Conservation (phyloP, 2,797 vertebrate species). For the Crossoptilon crossoptilon region DNA sequence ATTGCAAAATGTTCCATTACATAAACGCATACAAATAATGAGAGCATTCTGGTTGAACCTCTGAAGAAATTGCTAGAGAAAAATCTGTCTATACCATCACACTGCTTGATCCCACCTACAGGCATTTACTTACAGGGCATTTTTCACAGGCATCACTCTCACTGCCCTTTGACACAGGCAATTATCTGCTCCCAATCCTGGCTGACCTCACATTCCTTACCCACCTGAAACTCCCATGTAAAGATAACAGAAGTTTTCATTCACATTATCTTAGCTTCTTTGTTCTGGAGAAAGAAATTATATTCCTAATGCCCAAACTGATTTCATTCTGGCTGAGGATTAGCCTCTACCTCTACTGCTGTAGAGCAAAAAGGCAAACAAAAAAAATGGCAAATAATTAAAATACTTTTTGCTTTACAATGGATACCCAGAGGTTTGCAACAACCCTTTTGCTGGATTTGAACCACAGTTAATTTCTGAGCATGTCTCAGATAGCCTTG, state of each 20-base stretch:
- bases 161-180: constrained; percentile 51
- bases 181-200: constrained; percentile 48
- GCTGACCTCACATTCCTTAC: constrained; percentile 71
- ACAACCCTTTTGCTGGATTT: not conserved
- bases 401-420: constrained; percentile 5
- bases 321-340: constrained; percentile 50
- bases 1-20: not conserved
- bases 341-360: constrained; percentile 44
- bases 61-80: constrained; percentile 15
- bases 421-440: constrained; percentile 21
- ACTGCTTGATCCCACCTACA: constrained; percentile 48
- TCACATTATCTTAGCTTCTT: constrained; percentile 40
- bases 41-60: not conserved
- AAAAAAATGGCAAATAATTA: constrained; percentile 45
- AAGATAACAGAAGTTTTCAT: constrained; percentile 61
- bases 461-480: constrained; percentile 30
- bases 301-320: constrained; percentile 42
- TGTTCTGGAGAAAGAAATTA: constrained; percentile 39
- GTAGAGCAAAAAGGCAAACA: constrained; percentile 3
- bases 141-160: constrained; percentile 62
- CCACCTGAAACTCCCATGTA: constrained; percentile 64
- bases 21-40: not conserved
- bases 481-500: not conserved
- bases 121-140: not conserved
- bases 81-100: not conserved